Conservation (phyloP, 2,888 invertebrate genomes). For the Perithous albicinctus region DNA sequence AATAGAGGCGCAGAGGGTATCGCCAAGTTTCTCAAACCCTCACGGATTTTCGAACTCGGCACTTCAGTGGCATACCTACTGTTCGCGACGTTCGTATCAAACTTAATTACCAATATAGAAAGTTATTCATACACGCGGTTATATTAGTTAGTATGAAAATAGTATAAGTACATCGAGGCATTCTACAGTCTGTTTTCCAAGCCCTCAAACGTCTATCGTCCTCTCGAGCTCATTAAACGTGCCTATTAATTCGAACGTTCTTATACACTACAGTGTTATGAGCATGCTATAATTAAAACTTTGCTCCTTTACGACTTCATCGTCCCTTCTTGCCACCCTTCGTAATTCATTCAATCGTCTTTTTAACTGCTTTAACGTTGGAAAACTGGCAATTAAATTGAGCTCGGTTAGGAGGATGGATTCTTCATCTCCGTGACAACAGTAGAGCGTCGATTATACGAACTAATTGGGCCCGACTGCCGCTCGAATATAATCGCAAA, state of each 20-base stretch:
- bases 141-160: background rate
- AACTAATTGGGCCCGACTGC: too few species aligned
- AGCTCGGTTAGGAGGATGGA: background rate
- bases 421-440: background rate
- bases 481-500: too few species aligned
- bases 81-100: constrained; percentile 32
- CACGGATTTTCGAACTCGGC: background rate
- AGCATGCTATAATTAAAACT: constrained; percentile 13
- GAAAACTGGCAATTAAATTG: constrained; percentile 24
- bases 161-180: constrained; percentile 1
- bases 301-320: constrained; percentile 11
- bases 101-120: constrained; percentile 41
- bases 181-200: constrained; percentile 4
- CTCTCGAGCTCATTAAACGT: background rate
- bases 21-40: constrained; percentile 22
- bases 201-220: background rate
- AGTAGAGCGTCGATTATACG: background rate
- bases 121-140: constrained; percentile 18
- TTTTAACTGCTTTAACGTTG: background rate
- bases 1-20: background rate
- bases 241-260: constrained; percentile 10
- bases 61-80: background rate
- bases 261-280: constrained; percentile 1
- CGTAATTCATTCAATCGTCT: background rate
- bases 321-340: background rate